Evolutionary conservation across 2,113 vertebrate species (phyloP), one percentile per base, ranked within the genome.

Genomic region (Spea multiplicata): DNA sequence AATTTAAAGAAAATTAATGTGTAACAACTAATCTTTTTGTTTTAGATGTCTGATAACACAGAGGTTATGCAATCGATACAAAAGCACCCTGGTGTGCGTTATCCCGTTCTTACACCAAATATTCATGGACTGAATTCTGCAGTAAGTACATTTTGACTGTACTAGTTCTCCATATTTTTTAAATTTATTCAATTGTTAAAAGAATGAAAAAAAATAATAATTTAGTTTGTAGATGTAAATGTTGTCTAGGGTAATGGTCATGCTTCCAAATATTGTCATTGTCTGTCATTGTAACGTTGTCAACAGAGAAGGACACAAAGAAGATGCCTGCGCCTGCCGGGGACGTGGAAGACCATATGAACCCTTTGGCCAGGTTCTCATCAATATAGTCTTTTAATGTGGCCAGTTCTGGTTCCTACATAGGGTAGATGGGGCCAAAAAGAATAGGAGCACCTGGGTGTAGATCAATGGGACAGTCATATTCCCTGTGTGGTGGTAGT

Each of bases 61-160:
- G 95, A 97, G 83, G 96, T 99, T 13, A 91, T 96, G 88, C 88
- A 70, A 87, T 93, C 95, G 75, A 97, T 99, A 85, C 87, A 88
- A 76, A 93, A 83, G 71, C 82, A 69, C 75, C 93, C 95, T 76
- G 91, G 93, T 83, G 89, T 97, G 80, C 91, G 81, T 0, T 99
- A 98, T 81, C 95, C 96, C 1, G 96, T 98, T 83, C 92, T 99
- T 77, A 96, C 95, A 0, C 96, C 95, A 68, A 98, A 97, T 88
- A 90, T 97, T 82, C 92, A 94, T 81, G 95, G 96, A 81, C 96
- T 99, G 86, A 92, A 94, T 84, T 91, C 91, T 83, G 96, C 96
- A 80, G 97, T 98, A 92, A 94, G 96, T 90, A 55, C 76, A 48
- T 6, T 59, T n/a, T 3, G n/a, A 64, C 5, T 55, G 1, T 55